phyloP scores from a whole-genome alignment of 2,888 invertebrate genomes.

The Drosophila mulleri region DNA sequence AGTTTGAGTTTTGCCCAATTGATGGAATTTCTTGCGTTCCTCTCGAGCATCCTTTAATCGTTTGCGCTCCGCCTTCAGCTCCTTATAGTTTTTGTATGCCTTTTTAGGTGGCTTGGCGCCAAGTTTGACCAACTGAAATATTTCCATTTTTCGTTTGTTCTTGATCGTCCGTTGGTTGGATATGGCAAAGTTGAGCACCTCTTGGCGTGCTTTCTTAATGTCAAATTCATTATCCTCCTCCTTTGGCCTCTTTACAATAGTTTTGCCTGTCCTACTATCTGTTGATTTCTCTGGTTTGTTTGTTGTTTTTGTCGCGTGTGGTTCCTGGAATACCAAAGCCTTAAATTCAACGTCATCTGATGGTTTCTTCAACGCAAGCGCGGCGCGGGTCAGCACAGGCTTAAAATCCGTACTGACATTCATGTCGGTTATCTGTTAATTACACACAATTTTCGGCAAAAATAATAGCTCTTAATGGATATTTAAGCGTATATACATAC shows the following conservation, averaged over 20 bases:
- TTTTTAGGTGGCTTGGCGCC: slow-evolving; percentile 93
- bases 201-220: slow-evolving; percentile 91
- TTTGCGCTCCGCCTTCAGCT: slow-evolving; percentile 88
- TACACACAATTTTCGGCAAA: background rate
- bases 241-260: background rate
- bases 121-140: slow-evolving; percentile 90
- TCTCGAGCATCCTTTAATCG: slow-evolving; percentile 86
- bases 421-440: slow-evolving; percentile 35
- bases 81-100: slow-evolving; percentile 90
- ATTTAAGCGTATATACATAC: slow-evolving; percentile 84
- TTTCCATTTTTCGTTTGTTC: slow-evolving; percentile 92
- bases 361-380: slow-evolving; percentile 71
- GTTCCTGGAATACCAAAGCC: slow-evolving; percentile 80
- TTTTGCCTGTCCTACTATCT: background rate
- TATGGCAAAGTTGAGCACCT: slow-evolving; percentile 94
- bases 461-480: background rate
- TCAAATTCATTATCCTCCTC: slow-evolving; percentile 86
- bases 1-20: slow-evolving; percentile 87
- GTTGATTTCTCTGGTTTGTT: slow-evolving; percentile 2
- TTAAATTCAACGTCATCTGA: slow-evolving; percentile 62
- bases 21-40: slow-evolving; percentile 86
- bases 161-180: slow-evolving; percentile 89
- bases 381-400: slow-evolving; percentile 83
- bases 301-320: slow-evolving; percentile 41
- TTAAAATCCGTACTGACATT: slow-evolving; percentile 70